phyloP scores from a whole-genome alignment of 2,888 invertebrate species.

The Lepidochitona cinerea region DNA sequence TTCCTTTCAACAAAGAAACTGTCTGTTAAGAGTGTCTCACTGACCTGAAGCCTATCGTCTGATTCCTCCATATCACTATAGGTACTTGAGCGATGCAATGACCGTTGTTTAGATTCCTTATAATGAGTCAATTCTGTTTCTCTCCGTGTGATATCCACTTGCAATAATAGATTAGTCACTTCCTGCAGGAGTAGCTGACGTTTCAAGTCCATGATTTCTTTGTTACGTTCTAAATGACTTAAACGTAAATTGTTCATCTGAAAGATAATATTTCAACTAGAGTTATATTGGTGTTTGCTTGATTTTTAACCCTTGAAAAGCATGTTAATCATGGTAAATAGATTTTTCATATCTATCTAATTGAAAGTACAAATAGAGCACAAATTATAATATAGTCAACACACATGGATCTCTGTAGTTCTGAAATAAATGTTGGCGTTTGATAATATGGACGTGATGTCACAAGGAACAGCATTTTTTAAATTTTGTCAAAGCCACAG shows the following conservation, averaged over 20 bases:
- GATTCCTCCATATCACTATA: constrained; percentile 59
- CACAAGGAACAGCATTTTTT: too few relatives aligned
- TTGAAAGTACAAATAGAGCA: neutral
- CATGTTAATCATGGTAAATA: too few relatives aligned
- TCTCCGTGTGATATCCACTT: constrained; percentile 61
- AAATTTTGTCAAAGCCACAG: too few relatives aligned
- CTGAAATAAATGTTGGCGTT: too few relatives aligned
- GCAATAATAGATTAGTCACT: constrained; percentile 65
- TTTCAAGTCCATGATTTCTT: constrained; percentile 66
- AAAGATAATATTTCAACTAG: too few relatives aligned
- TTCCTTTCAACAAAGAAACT: neutral
- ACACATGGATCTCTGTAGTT: too few relatives aligned
- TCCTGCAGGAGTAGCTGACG: constrained; percentile 66
- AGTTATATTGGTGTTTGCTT: too few relatives aligned
- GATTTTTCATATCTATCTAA: too few relatives aligned
- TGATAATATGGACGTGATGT: too few relatives aligned
- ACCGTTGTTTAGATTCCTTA: constrained; percentile 48
- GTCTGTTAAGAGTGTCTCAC: neutral
- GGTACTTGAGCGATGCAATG: constrained; percentile 62
- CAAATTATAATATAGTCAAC: neutral
- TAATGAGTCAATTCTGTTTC: constrained; percentile 61
- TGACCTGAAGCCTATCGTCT: neutral
- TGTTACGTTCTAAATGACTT: constrained; percentile 64
- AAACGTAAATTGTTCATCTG: constrained; percentile 64
- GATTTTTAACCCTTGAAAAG: too few relatives aligned